These are phyloP conservation scores for Bursaphelenchus okinawaensis DNA, from an alignment of 2,888 invertebrate species.

Conservation along the genomic window DNA sequence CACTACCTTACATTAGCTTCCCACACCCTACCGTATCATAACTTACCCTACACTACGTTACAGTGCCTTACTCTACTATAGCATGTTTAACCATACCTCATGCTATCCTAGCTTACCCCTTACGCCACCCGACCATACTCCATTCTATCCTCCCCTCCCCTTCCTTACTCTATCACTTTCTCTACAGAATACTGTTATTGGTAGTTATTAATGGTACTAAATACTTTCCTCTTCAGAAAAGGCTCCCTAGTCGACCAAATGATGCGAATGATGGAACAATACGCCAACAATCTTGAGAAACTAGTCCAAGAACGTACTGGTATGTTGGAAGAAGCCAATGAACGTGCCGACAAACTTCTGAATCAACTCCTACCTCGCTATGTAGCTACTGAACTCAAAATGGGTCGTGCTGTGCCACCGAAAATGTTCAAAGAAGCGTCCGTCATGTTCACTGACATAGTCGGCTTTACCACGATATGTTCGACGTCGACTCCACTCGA, in stretches of 20 bases:
- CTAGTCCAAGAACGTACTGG: slow-evolving; percentile 52
- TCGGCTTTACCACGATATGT: slow-evolving; percentile 52
- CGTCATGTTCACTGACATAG: slow-evolving; percentile 48
- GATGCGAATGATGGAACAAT: slow-evolving; percentile 54
- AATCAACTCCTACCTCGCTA: slow-evolving; percentile 44
- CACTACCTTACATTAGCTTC: too few relatives aligned
- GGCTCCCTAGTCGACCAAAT: slow-evolving; percentile 53
- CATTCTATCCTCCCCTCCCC: too few relatives aligned
- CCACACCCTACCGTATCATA: too few relatives aligned
- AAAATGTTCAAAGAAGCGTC: slow-evolving; percentile 42
- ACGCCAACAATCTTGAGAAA: slow-evolving; percentile 55
- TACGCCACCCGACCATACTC: too few relatives aligned
- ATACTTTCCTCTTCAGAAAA: too few relatives aligned
- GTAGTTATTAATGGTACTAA: too few relatives aligned
- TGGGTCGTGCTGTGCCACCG: slow-evolving; percentile 45
- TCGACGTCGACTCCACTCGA: slow-evolving; percentile 48
- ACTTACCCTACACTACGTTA: too few relatives aligned
- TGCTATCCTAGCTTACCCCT: too few relatives aligned
- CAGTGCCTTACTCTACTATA: too few relatives aligned
- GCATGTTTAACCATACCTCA: too few relatives aligned
- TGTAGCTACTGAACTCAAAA: slow-evolving; percentile 49
- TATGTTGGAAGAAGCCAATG: slow-evolving; percentile 54
- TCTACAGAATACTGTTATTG: too few relatives aligned
- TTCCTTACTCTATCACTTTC: too few relatives aligned
- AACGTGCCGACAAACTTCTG: slow-evolving; percentile 50